phyloP scores from a whole-genome alignment of 2,113 vertebrate genomes.

The Triplophysa siluroides region DNA sequence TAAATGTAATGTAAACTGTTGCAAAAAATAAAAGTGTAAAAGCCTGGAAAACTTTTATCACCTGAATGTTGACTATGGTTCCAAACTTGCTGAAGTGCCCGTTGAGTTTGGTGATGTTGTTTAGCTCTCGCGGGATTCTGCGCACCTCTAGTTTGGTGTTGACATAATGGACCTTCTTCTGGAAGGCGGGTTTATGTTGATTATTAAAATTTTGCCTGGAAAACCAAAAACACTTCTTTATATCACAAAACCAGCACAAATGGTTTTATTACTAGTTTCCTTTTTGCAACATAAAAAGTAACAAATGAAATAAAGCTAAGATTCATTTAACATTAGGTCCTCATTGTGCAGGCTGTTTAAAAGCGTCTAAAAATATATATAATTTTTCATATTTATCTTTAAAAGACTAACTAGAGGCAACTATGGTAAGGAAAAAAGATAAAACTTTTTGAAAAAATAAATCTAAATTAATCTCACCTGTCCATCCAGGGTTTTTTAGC shows the following conservation, averaged over 20 bases:
- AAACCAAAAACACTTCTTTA: background rate
- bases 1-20: too few relatives aligned
- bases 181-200: constrained; percentile 86
- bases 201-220: constrained; percentile 83
- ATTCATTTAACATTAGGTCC: too few relatives aligned
- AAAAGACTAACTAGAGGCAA: too few relatives aligned
- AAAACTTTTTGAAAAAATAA: too few relatives aligned
- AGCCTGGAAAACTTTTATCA: constrained; percentile 52
- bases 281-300: background rate
- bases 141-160: constrained; percentile 96
- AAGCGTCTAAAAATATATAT: too few relatives aligned
- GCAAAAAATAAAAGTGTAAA: background rate
- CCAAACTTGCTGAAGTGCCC: constrained; percentile 99
- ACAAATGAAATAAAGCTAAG: too few relatives aligned
- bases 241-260: background rate
- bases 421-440: background rate
- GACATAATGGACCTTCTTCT: constrained; percentile 88
- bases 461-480: constrained; percentile 79
- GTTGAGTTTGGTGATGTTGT: constrained; percentile 96
- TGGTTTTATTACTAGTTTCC: background rate
- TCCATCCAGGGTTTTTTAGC: constrained; percentile 92
- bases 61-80: constrained; percentile 98
- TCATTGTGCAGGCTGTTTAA: too few relatives aligned
- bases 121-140: constrained; percentile 92
- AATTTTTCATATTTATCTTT: too few relatives aligned